Conservation (phyloP, 2,797 vertebrate genomes). For the Hemitrygon akajei region DNA sequence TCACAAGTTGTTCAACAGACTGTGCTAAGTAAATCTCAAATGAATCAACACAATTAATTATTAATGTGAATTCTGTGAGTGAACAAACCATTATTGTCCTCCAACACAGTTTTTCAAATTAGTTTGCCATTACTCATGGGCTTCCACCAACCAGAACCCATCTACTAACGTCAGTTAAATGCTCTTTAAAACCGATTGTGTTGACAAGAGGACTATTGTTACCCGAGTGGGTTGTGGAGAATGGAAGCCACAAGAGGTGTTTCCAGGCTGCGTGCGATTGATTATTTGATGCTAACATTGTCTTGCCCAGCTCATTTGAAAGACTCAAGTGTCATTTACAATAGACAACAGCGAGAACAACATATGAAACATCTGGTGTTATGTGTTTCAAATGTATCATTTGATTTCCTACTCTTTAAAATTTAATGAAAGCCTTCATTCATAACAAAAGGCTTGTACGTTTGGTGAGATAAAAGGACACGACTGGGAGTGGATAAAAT, state of each 20-base stretch:
- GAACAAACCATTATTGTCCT: neutral
- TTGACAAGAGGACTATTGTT: neutral
- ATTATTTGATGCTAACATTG: neutral
- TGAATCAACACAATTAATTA: too few species aligned
- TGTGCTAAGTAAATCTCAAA: neutral
- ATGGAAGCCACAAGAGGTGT: neutral
- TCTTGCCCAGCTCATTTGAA: neutral
- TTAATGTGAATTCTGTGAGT: too few species aligned
- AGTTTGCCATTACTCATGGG: neutral
- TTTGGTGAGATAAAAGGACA: neutral
- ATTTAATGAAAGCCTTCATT: neutral
- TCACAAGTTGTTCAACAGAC: neutral
- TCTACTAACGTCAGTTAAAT: neutral
- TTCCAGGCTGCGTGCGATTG: neutral
- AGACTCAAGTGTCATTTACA: neutral
- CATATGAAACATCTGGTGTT: neutral
- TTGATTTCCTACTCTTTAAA: constrained; percentile 14
- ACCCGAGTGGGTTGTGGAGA: neutral
- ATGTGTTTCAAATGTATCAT: neutral
- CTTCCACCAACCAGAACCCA: too few species aligned
- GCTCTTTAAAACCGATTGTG: neutral
- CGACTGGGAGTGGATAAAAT: neutral
- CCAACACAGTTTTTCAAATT: neutral
- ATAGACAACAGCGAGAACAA: neutral
- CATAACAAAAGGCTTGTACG: neutral